phyloP scores from a whole-genome alignment of 2,113 vertebrate genomes.

The Neomonachus schauinslandi region DNA sequence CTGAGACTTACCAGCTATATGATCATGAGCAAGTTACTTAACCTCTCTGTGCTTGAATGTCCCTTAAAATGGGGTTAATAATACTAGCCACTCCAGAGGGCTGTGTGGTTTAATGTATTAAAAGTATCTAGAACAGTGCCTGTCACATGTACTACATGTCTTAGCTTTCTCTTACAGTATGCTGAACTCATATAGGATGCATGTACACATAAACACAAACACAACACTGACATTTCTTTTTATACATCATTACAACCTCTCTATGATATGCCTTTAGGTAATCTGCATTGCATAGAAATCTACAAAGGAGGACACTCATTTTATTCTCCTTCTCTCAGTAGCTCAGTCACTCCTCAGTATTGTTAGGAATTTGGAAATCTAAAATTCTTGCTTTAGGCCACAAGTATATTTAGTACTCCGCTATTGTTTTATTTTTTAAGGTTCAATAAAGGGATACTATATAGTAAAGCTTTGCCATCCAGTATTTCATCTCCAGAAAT shows the following conservation, averaged over 20 bases:
- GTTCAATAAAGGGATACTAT: not conserved
- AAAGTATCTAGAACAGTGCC: not conserved
- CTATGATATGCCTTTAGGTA: not conserved
- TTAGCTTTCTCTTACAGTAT: not conserved
- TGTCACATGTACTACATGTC: not conserved
- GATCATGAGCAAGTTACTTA: not conserved
- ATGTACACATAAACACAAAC: not conserved
- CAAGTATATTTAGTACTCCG: not conserved
- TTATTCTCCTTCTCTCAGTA: not conserved
- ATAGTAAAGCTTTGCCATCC: not conserved
- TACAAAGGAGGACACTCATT: not conserved
- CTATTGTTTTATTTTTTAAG: not conserved
- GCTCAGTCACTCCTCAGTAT: not conserved
- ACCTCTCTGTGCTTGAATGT: not conserved
- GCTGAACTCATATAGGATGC: not conserved
- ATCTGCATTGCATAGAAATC: not conserved
- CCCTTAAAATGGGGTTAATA: not conserved
- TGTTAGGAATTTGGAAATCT: slow-evolving; percentile 3
- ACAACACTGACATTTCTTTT: not conserved
- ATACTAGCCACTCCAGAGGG: not conserved
- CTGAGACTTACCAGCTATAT: not conserved
- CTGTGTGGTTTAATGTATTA: not conserved
- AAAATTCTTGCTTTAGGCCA: not conserved
- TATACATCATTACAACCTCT: not conserved
- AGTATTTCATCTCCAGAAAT: not conserved